Conservation (phyloP, 2,888 invertebrate genomes). For the Gerosis bhagava region DNA sequence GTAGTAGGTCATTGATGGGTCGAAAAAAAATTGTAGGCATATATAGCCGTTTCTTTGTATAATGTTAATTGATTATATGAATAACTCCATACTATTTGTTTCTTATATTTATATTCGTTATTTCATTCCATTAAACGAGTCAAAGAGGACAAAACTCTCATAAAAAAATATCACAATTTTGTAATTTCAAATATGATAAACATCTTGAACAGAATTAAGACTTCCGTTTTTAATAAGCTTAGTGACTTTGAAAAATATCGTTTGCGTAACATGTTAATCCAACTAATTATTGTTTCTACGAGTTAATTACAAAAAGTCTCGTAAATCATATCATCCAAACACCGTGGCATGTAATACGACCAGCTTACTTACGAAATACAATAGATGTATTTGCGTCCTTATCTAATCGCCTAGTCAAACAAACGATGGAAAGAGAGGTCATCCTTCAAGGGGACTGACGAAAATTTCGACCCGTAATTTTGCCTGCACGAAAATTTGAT, state of each 20-base stretch:
- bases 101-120: too few species aligned
- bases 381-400: conserved; percentile 57
- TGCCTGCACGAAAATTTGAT: conserved; percentile 81
- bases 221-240: conserved; percentile 52
- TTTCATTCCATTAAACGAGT: too few species aligned
- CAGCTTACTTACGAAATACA: conserved; percentile 66
- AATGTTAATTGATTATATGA: too few species aligned
- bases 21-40: too few species aligned
- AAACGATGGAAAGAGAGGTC: conserved; percentile 58
- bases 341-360: conserved; percentile 57
- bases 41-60: too few species aligned
- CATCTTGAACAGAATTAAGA: conserved; percentile 38
- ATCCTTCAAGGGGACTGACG: conserved; percentile 50
- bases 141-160: too few species aligned
- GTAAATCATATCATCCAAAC: conserved; percentile 70
- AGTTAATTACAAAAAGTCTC: conserved; percentile 71
- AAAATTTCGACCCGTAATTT: conserved; percentile 73
- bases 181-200: conserved; percentile 6
- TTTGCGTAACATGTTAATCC: conserved; percentile 69
- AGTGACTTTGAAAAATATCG: conserved; percentile 60
- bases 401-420: conserved; percentile 44
- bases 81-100: too few species aligned
- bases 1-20: too few species aligned
- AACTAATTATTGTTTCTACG: conserved; percentile 64
- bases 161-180: conserved; percentile 3